Base-by-base conservation (phyloP, 2,888 invertebrate genomes). In the Catocala nupta region DNA sequence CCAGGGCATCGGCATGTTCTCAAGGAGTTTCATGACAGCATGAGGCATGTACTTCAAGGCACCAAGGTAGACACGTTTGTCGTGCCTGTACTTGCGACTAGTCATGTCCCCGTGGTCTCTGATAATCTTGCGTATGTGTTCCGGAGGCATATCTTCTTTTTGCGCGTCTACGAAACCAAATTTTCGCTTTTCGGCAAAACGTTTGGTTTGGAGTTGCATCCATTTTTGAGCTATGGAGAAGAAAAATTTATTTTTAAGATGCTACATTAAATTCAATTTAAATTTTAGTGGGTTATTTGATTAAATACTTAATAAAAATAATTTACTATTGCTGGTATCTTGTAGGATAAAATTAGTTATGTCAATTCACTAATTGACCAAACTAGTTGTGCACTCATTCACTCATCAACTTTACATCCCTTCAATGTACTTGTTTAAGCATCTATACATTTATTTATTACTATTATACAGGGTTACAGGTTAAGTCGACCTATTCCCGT, bases 1-100 rank as follows among this genome's bases (percentile, higher is more conserved):
- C 99, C 99, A 99, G 0, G 99, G 99, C 99, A 99, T 99, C 0
- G 99, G 99, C 99, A 99, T 99, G 90, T 99, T 99, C 90, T 99
- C 99, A 65, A 99, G 91, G 1, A 99, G 95, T 86, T 99, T 99
- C 95, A 99, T 96, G 6, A 99, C 99, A 7, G 99, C 99, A 95
- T 99, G 99, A 0, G 99, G 99, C 99, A 99, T 99, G 86, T 99
- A 99, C 88, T 99, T 99, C 53, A 99, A 92, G 4, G 99, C 99
- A 12, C 99, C 99, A 9, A 99, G 95, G 90, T 99, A 99, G 16
- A 99, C 99, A 72, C 99, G 96, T 88, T 99, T 99, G 90, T 99
- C 99, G 85, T 99, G 99, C 58, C 99, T 96, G 90, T 99, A 99
- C 93, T 99, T 99, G 53, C 99, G 95, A 83, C 99, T 99, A 45